A percentile compares a stretch with the other conserved stretches of the same genome.
These are phyloP conservation scores for Mactromeris polynyma DNA, from an alignment of 2,888 invertebrate species.

Conservation along the genomic window DNA sequence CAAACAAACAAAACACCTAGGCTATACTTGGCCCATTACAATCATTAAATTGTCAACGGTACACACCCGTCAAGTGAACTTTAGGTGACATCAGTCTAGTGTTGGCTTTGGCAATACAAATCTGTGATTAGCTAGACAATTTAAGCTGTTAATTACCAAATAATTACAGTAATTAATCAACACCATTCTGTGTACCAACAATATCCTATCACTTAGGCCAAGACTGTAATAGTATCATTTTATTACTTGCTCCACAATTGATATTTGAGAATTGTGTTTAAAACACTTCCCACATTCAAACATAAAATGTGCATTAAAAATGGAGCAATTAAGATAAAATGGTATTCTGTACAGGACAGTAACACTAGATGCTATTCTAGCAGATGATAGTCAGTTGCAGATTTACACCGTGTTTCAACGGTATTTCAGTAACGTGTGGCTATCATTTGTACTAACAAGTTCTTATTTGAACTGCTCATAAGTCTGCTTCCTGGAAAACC, in stretches of 20 bases:
- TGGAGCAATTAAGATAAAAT: background rate
- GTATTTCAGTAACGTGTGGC: no score
- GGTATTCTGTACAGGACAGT: no score
- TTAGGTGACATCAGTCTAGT: background rate
- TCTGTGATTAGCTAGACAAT: background rate
- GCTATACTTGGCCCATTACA: background rate
- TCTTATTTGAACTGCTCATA: no score
- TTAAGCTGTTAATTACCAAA: conserved; percentile 3
- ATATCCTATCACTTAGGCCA: background rate
- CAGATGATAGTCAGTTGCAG: no score
- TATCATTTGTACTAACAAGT: no score
- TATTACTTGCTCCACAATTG: background rate
- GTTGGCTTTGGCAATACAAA: background rate
- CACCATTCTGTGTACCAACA: background rate
- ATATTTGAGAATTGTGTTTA: background rate
- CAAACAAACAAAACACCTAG: background rate
- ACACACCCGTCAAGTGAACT: background rate
- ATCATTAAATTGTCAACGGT: background rate
- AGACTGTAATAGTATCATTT: background rate
- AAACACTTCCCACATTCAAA: background rate
- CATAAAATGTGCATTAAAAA: background rate
- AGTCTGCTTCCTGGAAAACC: no score
- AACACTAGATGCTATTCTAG: no score
- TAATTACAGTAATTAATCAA: conserved; percentile 16
- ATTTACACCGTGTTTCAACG: no score